These are phyloP conservation scores for Lepisosteus oculatus DNA, from an alignment of 2,113 vertebrate genomes.

Conservation along the genomic window DNA sequence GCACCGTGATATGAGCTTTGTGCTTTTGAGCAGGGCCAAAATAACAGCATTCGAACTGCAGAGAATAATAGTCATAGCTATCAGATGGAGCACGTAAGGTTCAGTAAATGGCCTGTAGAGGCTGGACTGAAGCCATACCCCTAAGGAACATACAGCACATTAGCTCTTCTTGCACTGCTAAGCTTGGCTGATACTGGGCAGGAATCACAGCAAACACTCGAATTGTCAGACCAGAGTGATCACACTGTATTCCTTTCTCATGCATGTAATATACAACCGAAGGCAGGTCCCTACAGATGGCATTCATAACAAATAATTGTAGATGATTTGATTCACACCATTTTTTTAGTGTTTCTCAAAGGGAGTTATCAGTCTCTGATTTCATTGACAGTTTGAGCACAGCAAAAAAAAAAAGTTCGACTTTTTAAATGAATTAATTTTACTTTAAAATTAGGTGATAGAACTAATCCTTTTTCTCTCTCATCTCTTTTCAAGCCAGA, in stretches of 20 bases:
- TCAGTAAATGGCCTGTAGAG: not conserved
- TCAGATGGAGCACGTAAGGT: not conserved
- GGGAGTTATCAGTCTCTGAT: too few species aligned
- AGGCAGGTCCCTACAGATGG: too few species aligned
- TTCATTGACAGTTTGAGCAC: too few species aligned
- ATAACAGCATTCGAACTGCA: not conserved
- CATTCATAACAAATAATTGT: too few species aligned
- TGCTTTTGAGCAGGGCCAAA: not conserved
- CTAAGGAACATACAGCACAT: not conserved
- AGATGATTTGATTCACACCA: too few species aligned
- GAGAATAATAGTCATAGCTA: not conserved
- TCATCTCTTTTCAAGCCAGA: not conserved
- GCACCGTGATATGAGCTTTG: not conserved
- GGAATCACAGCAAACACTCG: constrained; percentile 1
- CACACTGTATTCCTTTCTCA: too few species aligned
- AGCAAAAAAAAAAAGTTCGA: too few species aligned
- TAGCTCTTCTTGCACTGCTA: not conserved
- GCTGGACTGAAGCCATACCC: not conserved
- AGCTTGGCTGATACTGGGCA: not conserved
- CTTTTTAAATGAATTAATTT: too few species aligned
- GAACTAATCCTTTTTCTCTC: not conserved
- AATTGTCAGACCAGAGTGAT: constrained; percentile 1
- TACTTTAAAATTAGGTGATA: too few species aligned
- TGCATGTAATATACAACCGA: too few species aligned
- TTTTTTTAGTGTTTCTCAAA: too few species aligned